A percentile compares a stretch with the other conserved stretches of the same genome.
These are phyloP conservation scores for Dryoscopus gambensis DNA, from an alignment of 2,113 vertebrate species.

Conservation along the genomic window DNA sequence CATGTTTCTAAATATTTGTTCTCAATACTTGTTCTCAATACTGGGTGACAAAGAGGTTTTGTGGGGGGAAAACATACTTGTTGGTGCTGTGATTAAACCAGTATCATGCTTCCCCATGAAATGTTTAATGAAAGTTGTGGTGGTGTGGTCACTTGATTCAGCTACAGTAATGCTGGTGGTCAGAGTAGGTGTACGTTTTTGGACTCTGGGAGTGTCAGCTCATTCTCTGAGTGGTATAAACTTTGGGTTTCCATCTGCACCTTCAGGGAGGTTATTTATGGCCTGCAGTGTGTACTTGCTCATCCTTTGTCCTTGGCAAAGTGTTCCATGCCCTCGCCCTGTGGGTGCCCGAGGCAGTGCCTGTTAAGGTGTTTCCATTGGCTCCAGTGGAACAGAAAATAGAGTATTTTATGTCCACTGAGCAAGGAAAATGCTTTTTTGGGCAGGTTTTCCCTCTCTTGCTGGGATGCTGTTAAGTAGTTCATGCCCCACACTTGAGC, in stretches of 20 bases:
- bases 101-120: background rate
- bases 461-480: background rate
- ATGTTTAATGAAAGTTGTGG: background rate
- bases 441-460: background rate
- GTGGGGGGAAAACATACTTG: background rate
- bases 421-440: background rate
- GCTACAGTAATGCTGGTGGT: background rate
- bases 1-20: background rate
- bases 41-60: background rate
- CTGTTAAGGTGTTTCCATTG: background rate
- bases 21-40: background rate
- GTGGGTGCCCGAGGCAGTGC: background rate
- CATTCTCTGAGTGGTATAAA: background rate
- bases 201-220: background rate
- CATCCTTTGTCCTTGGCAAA: slow-evolving; percentile 17
- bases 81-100: background rate
- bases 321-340: background rate
- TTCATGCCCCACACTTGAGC: background rate
- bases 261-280: background rate
- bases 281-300: background rate
- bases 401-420: background rate
- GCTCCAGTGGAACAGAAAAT: background rate
- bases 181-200: background rate
- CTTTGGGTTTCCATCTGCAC: background rate
- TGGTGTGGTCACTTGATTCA: background rate